A percentile compares a stretch with the other conserved stretches of the same genome.
Conservation (phyloP, 2,888 invertebrate genomes). For the Parelbella ahira region DNA sequence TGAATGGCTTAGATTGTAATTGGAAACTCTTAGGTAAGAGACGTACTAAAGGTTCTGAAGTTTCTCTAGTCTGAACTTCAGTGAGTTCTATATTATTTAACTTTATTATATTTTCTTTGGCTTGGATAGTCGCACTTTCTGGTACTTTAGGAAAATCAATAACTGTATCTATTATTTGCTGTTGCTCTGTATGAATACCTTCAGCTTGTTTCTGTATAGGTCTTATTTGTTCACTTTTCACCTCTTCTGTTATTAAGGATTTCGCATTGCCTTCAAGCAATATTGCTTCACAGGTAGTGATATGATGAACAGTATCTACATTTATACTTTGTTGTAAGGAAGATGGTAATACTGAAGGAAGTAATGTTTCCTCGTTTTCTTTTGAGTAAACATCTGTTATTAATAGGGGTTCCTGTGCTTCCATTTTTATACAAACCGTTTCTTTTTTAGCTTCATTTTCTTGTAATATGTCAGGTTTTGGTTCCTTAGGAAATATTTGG, state of each 20-base stretch:
- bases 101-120: conserved; percentile 33
- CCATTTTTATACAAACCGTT: conserved; percentile 36
- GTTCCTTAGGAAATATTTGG: conserved; percentile 48
- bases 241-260: conserved; percentile 33
- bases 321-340: conserved; percentile 42
- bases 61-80: conserved; percentile 38
- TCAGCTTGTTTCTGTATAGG: conserved; percentile 36
- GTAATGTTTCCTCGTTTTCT: conserved; percentile 50
- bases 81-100: conserved; percentile 38
- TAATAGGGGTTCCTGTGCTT: conserved; percentile 51
- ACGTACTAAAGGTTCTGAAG: conserved; percentile 31
- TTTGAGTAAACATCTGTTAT: conserved; percentile 44
- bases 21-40: conserved; percentile 36
- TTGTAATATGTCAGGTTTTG: conserved; percentile 35
- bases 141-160: conserved; percentile 18
- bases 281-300: conserved; percentile 55
- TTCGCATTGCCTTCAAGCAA: conserved; percentile 46
- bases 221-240: conserved; percentile 36
- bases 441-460: conserved; percentile 39
- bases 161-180: conserved; percentile 39
- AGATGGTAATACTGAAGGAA: conserved; percentile 31
- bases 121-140: conserved; percentile 28
- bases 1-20: conserved; percentile 36
- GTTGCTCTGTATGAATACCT: conserved; percentile 39
- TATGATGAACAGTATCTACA: conserved; percentile 44